phyloP scores from a whole-genome alignment of 2,113 vertebrate genomes.

The Isichthys henryi region DNA sequence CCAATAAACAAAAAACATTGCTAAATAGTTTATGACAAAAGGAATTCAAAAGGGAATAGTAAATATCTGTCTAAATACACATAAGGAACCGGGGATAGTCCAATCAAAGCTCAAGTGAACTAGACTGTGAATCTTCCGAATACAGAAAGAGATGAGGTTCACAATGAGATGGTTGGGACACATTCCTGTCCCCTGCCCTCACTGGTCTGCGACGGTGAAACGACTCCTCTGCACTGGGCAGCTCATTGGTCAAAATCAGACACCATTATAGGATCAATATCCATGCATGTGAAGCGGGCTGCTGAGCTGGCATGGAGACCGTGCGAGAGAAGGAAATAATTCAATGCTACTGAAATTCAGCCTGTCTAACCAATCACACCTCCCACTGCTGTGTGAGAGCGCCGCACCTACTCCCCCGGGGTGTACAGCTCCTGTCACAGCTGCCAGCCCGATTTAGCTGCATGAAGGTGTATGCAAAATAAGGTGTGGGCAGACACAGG shows the following conservation, averaged over 20 bases:
- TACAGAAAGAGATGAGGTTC: not conserved
- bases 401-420: not conserved
- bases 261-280: not conserved
- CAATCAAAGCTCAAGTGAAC: not conserved
- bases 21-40: not conserved
- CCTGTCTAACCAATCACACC: conserved; percentile 10
- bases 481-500: conserved; percentile 4
- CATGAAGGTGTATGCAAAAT: not conserved
- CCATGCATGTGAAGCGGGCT: not conserved
- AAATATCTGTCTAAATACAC: not conserved
- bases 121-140: not conserved
- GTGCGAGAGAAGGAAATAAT: not conserved
- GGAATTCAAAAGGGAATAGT: not conserved
- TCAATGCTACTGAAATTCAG: not conserved
- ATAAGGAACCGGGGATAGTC: not conserved
- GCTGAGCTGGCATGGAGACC: not conserved
- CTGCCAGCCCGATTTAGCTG: not conserved
- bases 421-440: not conserved
- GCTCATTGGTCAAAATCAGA: not conserved
- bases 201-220: not conserved
- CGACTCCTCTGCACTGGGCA: not conserved
- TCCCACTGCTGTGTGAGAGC: not conserved
- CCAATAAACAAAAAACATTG: not conserved
- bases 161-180: not conserved
- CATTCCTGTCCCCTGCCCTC: not conserved